Percentiles rank a stretch among this genome's conserved stretches.
These are phyloP conservation scores for Nomada ruficornis DNA, from an alignment of 2,888 invertebrate genomes.

Conservation along the genomic window DNA sequence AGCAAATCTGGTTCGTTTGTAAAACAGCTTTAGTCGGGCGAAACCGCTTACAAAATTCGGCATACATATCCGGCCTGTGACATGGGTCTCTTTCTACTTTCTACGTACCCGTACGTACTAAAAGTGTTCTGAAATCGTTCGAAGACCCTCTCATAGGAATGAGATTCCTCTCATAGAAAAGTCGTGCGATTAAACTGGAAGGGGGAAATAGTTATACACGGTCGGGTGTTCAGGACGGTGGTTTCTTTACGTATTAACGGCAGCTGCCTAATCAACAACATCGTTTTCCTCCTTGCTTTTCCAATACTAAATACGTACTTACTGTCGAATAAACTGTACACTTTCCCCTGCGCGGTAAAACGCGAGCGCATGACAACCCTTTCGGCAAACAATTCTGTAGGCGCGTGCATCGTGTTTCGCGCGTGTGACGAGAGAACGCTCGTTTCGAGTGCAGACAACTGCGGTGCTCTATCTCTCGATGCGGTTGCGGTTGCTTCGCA, in stretches of 20 bases:
- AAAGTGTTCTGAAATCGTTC: conserved; percentile 10
- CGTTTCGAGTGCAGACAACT: conserved; percentile 10
- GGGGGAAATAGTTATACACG: background rate
- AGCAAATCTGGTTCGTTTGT: conserved; percentile 64
- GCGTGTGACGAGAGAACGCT: background rate
- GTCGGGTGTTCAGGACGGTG: background rate
- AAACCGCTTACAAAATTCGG: conserved; percentile 61
- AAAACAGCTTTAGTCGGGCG: conserved; percentile 39
- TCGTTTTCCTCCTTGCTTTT: background rate
- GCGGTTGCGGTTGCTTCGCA: conserved; percentile 21
- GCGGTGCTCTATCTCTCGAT: background rate
- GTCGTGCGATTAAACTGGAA: background rate
- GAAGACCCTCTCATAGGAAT: conserved; percentile 6
- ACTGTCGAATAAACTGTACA: too few species aligned
- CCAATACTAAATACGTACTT: background rate
- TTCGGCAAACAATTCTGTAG: conserved; percentile 19
- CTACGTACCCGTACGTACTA: background rate
- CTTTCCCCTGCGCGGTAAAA: background rate
- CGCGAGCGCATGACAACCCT: background rate
- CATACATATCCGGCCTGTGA: background rate
- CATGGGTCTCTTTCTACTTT: background rate
- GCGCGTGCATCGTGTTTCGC: conserved; percentile 11
- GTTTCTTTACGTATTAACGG: too few species aligned
- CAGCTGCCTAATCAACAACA: too few species aligned
- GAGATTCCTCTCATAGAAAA: background rate